Evolutionary conservation across 2,113 vertebrate genomes (phyloP).

Genomic region (Loxodonta africana): DNA sequence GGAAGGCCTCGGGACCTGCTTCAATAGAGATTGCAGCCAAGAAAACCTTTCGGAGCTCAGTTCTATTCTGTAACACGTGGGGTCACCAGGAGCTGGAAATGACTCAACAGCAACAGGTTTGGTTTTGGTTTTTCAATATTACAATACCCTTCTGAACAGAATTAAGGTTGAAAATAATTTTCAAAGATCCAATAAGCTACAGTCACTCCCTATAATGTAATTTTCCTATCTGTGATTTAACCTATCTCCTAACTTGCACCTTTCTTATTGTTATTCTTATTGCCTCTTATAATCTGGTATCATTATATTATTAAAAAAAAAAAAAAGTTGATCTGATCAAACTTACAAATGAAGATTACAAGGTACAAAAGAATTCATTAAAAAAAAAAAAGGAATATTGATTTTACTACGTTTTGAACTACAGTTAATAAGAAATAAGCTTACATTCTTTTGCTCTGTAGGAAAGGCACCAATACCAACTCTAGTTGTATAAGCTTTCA

Average conservation of each 20-base stretch:
- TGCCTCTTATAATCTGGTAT: background rate
- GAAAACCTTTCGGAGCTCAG: background rate
- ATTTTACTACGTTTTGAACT: background rate
- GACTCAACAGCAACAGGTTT: background rate
- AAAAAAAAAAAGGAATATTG: background rate
- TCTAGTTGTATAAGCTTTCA: conserved; percentile 97
- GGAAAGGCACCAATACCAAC: conserved; percentile 98
- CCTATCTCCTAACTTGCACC: background rate
- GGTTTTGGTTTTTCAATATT: background rate
- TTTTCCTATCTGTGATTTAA: background rate
- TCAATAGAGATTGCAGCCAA: background rate
- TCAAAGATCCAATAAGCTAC: background rate
- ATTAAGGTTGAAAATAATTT: background rate
- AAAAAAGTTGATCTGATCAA: background rate
- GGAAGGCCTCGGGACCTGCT: background rate
- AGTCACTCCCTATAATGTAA: background rate
- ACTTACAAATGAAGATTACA: background rate
- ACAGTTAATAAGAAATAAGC: conserved; percentile 71
- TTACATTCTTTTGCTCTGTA: conserved; percentile 96
- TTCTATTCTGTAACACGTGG: background rate
- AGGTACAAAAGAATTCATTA: background rate
- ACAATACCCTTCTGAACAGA: background rate
- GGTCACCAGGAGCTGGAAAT: background rate
- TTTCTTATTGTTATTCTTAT: background rate
- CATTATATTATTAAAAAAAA: background rate